These are phyloP conservation scores for Antedon mediterranea DNA, from an alignment of 53 echinoderm and acorn worm genomes.

Conservation along the genomic window DNA sequence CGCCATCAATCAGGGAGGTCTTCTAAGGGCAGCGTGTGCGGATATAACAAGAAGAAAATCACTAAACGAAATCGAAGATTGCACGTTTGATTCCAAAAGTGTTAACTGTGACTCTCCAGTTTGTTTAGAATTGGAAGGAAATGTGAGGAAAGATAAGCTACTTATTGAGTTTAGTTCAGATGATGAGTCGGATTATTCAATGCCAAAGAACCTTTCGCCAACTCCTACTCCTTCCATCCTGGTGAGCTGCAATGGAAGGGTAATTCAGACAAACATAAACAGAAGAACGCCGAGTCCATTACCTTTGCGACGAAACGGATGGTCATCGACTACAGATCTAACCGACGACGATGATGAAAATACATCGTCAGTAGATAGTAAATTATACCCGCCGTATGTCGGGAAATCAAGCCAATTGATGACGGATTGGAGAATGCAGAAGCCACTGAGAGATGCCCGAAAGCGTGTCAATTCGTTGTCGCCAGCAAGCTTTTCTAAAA, in stretches of 20 bases:
- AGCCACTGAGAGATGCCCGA: neutral
- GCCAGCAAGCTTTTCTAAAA: neutral
- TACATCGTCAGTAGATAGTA: neutral
- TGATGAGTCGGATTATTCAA: neutral
- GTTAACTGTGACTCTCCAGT: neutral
- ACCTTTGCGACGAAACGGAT: neutral
- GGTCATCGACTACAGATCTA: neutral
- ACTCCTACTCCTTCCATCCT: neutral
- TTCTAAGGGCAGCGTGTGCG: neutral
- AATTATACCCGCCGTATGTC: neutral
- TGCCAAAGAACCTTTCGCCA: neutral
- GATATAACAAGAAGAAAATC: neutral
- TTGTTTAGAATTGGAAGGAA: too few relatives aligned
- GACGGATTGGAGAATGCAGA: neutral
- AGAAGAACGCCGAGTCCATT: neutral
- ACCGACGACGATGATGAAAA: neutral
- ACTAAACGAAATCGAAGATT: neutral
- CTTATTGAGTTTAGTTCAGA: neutral
- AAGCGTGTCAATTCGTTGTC: neutral
- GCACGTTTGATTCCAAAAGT: too few relatives aligned
- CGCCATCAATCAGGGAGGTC: neutral
- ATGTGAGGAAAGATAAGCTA: too few relatives aligned
- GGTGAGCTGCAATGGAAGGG: neutral
- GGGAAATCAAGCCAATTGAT: neutral
- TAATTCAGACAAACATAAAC: neutral